phyloP scores from a whole-genome alignment of 2,797 vertebrate species.

The Microhierax caerulescens region DNA sequence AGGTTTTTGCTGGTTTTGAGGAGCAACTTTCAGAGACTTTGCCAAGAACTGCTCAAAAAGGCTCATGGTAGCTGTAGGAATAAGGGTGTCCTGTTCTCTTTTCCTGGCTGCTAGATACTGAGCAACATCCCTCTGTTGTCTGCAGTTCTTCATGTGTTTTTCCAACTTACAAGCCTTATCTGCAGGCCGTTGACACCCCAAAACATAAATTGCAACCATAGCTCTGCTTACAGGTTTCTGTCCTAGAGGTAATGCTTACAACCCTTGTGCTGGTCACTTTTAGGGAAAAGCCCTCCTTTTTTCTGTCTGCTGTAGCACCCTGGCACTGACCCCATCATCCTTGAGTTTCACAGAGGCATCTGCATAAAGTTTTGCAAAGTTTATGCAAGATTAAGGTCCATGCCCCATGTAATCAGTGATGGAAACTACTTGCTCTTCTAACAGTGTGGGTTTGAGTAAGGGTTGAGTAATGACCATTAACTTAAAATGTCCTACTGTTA shows the following conservation, averaged over 20 bases:
- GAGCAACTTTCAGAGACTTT: neutral
- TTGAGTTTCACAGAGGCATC: neutral
- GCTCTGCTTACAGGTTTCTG: neutral
- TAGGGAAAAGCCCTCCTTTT: neutral
- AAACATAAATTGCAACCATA: neutral
- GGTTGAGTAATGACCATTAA: conserved; percentile 38
- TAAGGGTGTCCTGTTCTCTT: neutral
- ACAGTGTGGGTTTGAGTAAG: neutral
- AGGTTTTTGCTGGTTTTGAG: neutral
- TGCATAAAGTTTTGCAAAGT: neutral
- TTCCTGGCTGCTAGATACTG: neutral
- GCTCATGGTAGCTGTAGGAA: neutral
- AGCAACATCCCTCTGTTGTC: neutral
- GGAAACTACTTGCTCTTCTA: conserved; percentile 17
- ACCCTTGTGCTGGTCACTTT: neutral
- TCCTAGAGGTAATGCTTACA: neutral
- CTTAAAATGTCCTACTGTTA: conserved; percentile 16
- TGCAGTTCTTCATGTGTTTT: neutral
- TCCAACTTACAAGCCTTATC: neutral
- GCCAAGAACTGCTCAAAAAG: neutral
- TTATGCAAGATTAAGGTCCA: neutral
- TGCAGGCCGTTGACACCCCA: neutral
- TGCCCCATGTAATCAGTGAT: neutral
- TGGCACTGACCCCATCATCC: neutral
- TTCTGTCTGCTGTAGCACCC: neutral